These are phyloP conservation scores for Oryzias curvinotus DNA, from an alignment of 2,113 vertebrate genomes.

Conservation along the genomic window DNA sequence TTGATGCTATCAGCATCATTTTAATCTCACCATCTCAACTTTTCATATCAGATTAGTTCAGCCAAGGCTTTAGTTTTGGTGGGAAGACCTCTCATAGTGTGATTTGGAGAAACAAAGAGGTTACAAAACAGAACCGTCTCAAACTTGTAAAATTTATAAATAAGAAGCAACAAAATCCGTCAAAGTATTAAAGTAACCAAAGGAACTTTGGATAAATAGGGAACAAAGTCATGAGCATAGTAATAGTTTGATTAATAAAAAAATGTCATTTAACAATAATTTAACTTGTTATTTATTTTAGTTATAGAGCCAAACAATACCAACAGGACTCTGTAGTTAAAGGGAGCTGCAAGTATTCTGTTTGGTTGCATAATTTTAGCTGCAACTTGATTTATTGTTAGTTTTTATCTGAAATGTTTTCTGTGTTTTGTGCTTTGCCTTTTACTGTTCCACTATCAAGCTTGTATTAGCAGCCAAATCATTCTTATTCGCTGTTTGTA, in stretches of 20 bases:
- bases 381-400: constrained; percentile 16
- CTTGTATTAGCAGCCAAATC: constrained; percentile 55
- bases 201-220: too few relatives aligned
- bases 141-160: neutral
- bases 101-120: constrained; percentile 22
- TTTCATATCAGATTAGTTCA: constrained; percentile 61
- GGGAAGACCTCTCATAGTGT: constrained; percentile 33
- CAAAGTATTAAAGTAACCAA: too few relatives aligned
- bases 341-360: neutral
- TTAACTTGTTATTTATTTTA: too few relatives aligned
- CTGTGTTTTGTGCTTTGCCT: constrained; percentile 48
- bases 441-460: constrained; percentile 50
- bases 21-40: constrained; percentile 22
- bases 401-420: constrained; percentile 2
- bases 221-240: too few relatives aligned
- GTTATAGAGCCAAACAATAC: neutral
- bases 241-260: too few relatives aligned
- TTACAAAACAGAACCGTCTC: neutral
- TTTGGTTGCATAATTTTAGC: neutral
- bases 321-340: neutral
- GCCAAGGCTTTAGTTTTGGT: constrained; percentile 60
- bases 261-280: too few relatives aligned
- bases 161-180: too few relatives aligned
- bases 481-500: constrained; percentile 61
- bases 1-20: constrained; percentile 57